These are phyloP conservation scores for Habrosyne pyritoides DNA, from an alignment of 2,888 invertebrate species.

Conservation along the genomic window DNA sequence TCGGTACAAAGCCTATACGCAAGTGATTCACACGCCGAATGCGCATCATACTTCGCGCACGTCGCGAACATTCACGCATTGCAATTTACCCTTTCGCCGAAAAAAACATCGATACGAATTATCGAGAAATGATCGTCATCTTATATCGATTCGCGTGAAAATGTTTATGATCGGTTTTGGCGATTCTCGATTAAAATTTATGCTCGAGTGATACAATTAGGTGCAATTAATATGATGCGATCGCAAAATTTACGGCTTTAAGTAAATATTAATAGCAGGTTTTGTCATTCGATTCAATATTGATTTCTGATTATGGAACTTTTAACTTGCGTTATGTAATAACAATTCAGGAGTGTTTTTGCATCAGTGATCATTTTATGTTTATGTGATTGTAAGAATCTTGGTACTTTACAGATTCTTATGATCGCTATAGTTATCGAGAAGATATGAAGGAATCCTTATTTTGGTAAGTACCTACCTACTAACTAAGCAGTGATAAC, in stretches of 20 bases:
- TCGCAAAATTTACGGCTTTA: background rate
- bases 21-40: slow-evolving; percentile 46
- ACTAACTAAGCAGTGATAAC: no score
- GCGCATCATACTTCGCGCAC: slow-evolving; percentile 45
- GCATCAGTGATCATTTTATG: background rate
- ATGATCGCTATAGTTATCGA: background rate
- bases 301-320: background rate
- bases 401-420: background rate
- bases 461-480: slow-evolving; percentile 1
- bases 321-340: background rate
- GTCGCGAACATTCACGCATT: slow-evolving; percentile 32
- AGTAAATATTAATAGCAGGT: background rate
- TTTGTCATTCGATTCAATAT: background rate
- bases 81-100: slow-evolving; percentile 11
- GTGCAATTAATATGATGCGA: background rate
- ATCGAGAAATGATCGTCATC: background rate
- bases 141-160: background rate
- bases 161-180: slow-evolving; percentile 1
- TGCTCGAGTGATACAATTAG: slow-evolving; percentile 5
- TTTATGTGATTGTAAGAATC: background rate
- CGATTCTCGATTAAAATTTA: slow-evolving; percentile 5
- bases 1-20: slow-evolving; percentile 19
- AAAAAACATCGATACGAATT: background rate
- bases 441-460: background rate
- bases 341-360: background rate